Base-by-base conservation (phyloP, 64 coral and sea anemone species). In the Stichodactyla mertensii region DNA sequence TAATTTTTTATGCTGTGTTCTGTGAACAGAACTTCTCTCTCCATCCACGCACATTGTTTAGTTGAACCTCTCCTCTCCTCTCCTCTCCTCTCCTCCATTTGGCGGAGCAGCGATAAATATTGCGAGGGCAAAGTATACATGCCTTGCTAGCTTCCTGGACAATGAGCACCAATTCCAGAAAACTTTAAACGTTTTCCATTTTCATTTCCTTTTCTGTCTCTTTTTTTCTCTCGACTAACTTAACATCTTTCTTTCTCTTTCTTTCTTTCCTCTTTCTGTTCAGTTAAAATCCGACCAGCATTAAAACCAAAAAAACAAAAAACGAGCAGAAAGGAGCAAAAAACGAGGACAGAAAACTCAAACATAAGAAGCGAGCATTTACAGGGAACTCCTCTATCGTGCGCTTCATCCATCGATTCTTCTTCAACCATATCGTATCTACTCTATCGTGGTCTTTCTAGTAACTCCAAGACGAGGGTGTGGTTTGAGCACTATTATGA, bases 401-500 rank as follows among this genome's bases (percentile, higher is more conserved):
- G 9, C 23, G 8, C 3, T 0, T 74, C 24, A 2, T 12, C 69
- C 10, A 13, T 74, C 10, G 69, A 74, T 74, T 69, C 89, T n/a
- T 57, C 74, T n/a, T 80, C 57, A 36, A 51, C 85, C 10, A 31
- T 45, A 26, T 59, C 77, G 12, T 89, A 86, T 23, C 79, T 81
- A 54, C 83, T 45, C 36, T 88, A 91, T 79, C 71, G 90, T 20
- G 89, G 83, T 19, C 89, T 91, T 54, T 95, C 86, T 58, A 70
- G 79, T 10, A 86, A 15, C 82, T 71, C 89, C 24, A 85, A 86
- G 82, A 74, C 61, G 14, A 55, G 80, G 51, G 80, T 83, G 13
- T 95, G 93, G 89, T 88, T 85, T 74, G 52, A 87, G 0, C 83
- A 86, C 61, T 79, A 86, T 71, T 88, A 88, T 89, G 77, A 84